Base-by-base conservation (phyloP, 1,140 invertebrate species). In the Drosophila nasuta region DNA sequence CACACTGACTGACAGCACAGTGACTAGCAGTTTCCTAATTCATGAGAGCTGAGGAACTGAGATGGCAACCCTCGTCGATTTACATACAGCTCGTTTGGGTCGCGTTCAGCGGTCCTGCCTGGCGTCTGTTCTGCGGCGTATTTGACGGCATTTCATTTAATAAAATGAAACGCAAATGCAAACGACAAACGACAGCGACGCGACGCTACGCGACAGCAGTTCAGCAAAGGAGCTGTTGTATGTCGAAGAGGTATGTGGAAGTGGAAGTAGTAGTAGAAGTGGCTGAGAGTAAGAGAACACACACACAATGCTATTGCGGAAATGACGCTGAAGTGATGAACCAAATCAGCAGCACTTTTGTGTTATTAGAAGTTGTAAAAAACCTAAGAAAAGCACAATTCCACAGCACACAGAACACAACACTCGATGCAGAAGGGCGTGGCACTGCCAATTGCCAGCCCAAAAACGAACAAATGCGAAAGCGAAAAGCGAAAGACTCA, bases 331-430 rank as follows among this genome's bases (percentile, higher is more conserved):
- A 82, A 86, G 75, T 87, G 82, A 87, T 87, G 82, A 86, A 87
- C 82, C 83, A 77, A 87, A 87, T 87, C 79, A 87, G 82, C 82
- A 77, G 79, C 82, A 88, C 83, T 87, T 88, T 87, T 88, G 72
- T 80, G 68, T 88, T 88, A 87, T 87, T 88, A 87, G 76, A 87
- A 82, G 79, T 70, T 82, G 80, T 88, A 80, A 88, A 88, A 79
- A 75, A 60, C 65, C 68, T 67, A 74, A 74, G 56, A 63, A 62
- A 52, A 52, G 25, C 63, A 76, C 58, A 70, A 75, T 73, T 63
- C 48, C 48, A 25, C 20, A 3, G 20, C 45, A 48, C 52, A 59
- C 30, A 11, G 30, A 17, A 48, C 52, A 59, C 30, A 11, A 17
- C 17, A 38, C 38, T 43, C 45, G 13, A 30, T 30, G 35, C 1